Conservation (phyloP, 1,140 invertebrate genomes). For the Drosophila nasuta region DNA sequence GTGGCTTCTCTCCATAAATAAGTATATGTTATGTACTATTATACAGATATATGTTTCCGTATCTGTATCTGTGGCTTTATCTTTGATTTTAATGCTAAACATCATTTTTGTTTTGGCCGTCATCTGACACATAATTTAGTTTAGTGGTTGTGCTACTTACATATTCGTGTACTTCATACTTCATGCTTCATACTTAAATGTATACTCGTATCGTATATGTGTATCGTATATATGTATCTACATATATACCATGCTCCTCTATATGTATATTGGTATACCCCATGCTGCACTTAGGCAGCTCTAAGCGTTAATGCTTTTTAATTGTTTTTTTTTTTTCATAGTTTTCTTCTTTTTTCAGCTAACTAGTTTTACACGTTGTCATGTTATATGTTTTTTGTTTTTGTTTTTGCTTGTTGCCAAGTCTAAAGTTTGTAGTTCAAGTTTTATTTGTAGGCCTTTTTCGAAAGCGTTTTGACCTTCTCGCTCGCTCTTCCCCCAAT, state of each 20-base stretch:
- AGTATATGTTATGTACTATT: constrained; percentile 27
- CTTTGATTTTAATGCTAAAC: constrained; percentile 26
- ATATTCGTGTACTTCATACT: neutral
- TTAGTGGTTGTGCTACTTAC: constrained; percentile 29
- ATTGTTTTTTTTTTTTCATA: constrained; percentile 53
- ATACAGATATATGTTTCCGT: neutral
- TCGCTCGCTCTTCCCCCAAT: neutral
- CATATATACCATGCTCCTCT: constrained; percentile 15
- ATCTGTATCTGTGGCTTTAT: constrained; percentile 6
- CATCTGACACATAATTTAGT: constrained; percentile 56
- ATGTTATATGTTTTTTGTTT: constrained; percentile 29
- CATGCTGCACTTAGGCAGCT: constrained; percentile 71
- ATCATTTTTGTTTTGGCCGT: constrained; percentile 39
- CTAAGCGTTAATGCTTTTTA: constrained; percentile 80
- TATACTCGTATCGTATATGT: constrained; percentile 24
- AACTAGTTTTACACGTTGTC: constrained; percentile 78
- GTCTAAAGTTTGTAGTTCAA: constrained; percentile 82
- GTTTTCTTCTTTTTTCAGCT: constrained; percentile 49
- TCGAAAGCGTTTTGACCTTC: constrained; percentile 73
- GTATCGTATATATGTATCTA: constrained; percentile 25
- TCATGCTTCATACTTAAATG: constrained; percentile 11
- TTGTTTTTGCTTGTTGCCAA: constrained; percentile 52
- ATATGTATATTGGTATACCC: constrained; percentile 50
- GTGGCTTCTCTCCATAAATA: constrained; percentile 27
- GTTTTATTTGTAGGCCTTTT: constrained; percentile 73